Conservation (phyloP, 2,113 vertebrate genomes). For the Hypomesus transpacificus region DNA sequence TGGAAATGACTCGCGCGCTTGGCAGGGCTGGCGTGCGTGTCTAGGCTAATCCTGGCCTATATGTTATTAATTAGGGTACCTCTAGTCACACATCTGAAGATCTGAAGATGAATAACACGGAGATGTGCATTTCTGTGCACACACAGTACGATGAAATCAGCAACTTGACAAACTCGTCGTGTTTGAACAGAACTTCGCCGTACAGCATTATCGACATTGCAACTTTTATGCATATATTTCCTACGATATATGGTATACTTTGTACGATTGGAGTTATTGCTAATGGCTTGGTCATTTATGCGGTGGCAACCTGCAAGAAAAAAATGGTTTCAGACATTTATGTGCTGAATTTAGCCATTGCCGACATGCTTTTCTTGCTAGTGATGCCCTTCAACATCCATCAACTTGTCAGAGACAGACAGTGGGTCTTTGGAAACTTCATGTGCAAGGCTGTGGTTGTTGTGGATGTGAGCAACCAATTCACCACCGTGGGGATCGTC, state of each 20-base stretch:
- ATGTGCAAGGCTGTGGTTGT: constrained; percentile 80
- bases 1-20: constrained; percentile 27
- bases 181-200: constrained; percentile 35
- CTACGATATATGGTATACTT: constrained; percentile 73
- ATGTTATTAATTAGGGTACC: not conserved
- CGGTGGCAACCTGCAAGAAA: constrained; percentile 75
- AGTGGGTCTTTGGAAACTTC: constrained; percentile 78
- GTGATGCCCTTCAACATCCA: constrained; percentile 82
- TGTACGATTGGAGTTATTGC: constrained; percentile 72
- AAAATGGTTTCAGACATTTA: constrained; percentile 80
- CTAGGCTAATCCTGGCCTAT: not conserved
- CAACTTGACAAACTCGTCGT: constrained; percentile 49
- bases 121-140: constrained; percentile 35
- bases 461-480: constrained; percentile 80
- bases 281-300: constrained; percentile 76
- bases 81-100: not conserved
- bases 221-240: constrained; percentile 77
- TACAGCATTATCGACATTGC: constrained; percentile 59
- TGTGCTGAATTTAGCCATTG: constrained; percentile 76
- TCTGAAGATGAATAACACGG: constrained; percentile 66
- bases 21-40: not conserved
- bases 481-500: constrained; percentile 78
- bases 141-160: constrained; percentile 29
- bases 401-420: constrained; percentile 75
- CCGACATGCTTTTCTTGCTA: constrained; percentile 76